Base-by-base conservation (phyloP, 2,113 vertebrate species). In the Australoheros scitulus region DNA sequence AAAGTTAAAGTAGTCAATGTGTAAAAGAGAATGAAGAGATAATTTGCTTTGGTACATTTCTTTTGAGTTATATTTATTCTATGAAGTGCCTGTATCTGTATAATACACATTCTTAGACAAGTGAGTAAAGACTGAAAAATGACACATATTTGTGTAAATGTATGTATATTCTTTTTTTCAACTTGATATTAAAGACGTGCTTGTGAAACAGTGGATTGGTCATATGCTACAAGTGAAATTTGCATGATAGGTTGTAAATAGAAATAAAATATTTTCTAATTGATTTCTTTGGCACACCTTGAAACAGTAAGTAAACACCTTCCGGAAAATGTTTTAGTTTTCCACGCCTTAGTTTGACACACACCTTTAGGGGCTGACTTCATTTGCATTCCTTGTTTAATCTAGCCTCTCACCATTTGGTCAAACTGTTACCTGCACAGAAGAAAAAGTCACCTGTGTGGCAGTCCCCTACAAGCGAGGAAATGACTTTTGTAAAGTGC, bases 81-180 rank as follows among this genome's bases (percentile, higher is more conserved):
- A 82, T 64, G 80, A 92, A 90, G 81, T 89, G 84, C 80, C 84
- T 91, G 78, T 80, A 68, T 70, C 61, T 85, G 61, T 82, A 76
- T 55, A 81, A 81, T 83, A 32, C 64, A 77, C 64, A 83, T 60
- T 76, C 26, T 77, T 84, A 85, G 79, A 76, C 8, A 56, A 64
- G 38, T 50, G 43, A 56, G 72, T 55, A 82, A 76, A 58, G 68
- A 70, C 18, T 77, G 55, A 87, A 68, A 70, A 70, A 80, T 29
- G 64, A 57, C 6, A 79, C 9, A 63, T 29, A 52, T 80, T 41
- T 83, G 26, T 85, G 57, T 61, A 65, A 81, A 63, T 63, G 22
- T 82, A 34, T 86, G 57, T 63, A 59, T 70, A 52, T 34, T 17
- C 59, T 13, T 10, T 84, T 77, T 58, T 32, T 65, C 9, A 60